Base-by-base conservation (phyloP, 1,140 invertebrate species). In the Drosophila orena region DNA sequence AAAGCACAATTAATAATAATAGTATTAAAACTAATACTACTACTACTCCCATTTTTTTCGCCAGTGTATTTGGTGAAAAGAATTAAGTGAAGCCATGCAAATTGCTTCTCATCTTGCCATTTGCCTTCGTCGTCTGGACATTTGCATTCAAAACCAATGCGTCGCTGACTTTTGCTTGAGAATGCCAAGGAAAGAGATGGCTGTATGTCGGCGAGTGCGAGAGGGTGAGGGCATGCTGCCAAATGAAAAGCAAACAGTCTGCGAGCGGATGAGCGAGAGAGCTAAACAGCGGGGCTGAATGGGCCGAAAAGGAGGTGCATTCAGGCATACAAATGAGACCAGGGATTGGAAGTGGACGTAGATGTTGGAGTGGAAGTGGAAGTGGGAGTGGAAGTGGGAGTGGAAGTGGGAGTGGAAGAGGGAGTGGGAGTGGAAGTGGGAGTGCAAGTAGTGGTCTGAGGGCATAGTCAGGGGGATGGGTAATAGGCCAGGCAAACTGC, bases 121-220 rank as follows among this genome's bases (percentile, higher is more conserved):
- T 47, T 46, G 40, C 56, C 58, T 46, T 24, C 47, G 47, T 24
- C 47, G 47, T 68, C 64, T 71, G 77, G 77, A 75, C 81, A 85
- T 85, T 85, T 85, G 81, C 81, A 85, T 85, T 86, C 68, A 80
- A 60, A 77, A 84, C 62, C 72, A 84, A 85, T 77, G 81, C 81
- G 81, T 69, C 81, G 81, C 70, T 85, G 81, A 85, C 81, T 85
- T 85, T 86, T 86, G 81, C 78, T 66, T 76, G 78, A 73, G 68
- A 79, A 30, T 68, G 43, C 40, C 40, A 59, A 38, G 43, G 50
- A 49, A 27, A 38, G 38, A 24, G 57, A 37, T n/a, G 37, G 8
- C n/a, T 15, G n/a, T 22, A 42, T 12, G 42, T 24, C 14, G 47
- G 3, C 15, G 34, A 7, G 35, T 17, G 17, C 17, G 17, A 17